These are phyloP conservation scores for Chiloscyllium plagiosum DNA, from an alignment of 2,113 vertebrate species.

Conservation along the genomic window DNA sequence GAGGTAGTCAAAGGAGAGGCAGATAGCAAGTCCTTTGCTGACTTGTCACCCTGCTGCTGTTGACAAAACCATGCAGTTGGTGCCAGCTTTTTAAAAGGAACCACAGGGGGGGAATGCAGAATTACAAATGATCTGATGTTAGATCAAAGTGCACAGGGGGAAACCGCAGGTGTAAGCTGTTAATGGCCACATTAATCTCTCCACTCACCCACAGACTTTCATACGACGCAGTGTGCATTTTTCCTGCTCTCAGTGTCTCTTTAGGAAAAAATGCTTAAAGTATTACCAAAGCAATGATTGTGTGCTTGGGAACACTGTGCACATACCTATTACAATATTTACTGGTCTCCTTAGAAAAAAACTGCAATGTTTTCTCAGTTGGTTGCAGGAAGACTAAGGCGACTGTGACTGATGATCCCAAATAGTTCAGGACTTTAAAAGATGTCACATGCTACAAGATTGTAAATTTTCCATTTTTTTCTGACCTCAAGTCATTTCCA, in stretches of 20 bases:
- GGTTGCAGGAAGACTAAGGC: background rate
- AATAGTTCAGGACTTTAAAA: background rate
- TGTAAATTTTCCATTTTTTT: background rate
- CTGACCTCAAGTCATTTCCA: background rate
- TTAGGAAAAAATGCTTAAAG: background rate
- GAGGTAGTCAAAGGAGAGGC: background rate
- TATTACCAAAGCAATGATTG: background rate
- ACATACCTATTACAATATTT: constrained; percentile 25
- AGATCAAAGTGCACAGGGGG: constrained; percentile 36
- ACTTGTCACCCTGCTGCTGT: constrained; percentile 14
- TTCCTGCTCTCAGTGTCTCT: background rate
- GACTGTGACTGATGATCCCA: background rate
- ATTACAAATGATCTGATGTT: constrained; percentile 21
- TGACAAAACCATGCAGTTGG: constrained; percentile 24
- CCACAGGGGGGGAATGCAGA: background rate
- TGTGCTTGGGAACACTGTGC: background rate
- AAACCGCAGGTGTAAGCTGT: constrained; percentile 18
- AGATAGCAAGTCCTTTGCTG: background rate
- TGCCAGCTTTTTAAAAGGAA: constrained; percentile 1
- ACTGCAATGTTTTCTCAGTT: background rate
- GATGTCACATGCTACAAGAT: background rate
- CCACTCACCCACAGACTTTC: constrained; percentile 5
- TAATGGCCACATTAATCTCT: constrained; percentile 28
- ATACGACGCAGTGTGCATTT: background rate
- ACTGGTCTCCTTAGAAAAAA: constrained; percentile 16